These are phyloP conservation scores for Bombus waltoni DNA, from an alignment of 1,140 invertebrate species.

Conservation along the genomic window DNA sequence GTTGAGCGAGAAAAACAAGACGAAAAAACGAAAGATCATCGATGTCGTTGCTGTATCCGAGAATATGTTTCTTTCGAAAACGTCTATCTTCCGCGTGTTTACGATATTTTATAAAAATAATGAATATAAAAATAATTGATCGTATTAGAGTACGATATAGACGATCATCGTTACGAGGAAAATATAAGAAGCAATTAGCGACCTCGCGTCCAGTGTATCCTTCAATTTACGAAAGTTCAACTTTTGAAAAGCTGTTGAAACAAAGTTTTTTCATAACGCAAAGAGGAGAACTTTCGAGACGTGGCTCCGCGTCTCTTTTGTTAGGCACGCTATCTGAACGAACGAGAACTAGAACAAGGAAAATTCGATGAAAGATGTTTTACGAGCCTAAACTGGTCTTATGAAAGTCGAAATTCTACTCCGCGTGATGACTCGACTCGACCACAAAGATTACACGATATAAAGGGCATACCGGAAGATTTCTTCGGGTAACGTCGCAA, in stretches of 20 bases:
- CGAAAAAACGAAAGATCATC: not conserved
- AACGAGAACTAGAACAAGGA: not conserved
- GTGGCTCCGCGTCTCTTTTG: not conserved
- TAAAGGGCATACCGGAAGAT: not conserved
- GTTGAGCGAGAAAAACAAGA: not conserved
- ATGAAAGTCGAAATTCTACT: not conserved
- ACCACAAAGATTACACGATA: not conserved
- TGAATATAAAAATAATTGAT: too few species aligned
- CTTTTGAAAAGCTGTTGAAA: conserved; percentile 8
- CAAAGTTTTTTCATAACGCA: conserved; percentile 25
- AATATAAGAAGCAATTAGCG: conserved; percentile 3
- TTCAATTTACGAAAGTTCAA: not conserved
- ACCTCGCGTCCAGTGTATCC: not conserved
- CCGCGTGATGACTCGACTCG: not conserved
- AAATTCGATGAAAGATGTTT: not conserved
- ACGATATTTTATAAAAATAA: not conserved
- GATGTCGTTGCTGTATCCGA: not conserved
- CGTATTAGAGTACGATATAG: not conserved
- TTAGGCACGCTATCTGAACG: not conserved
- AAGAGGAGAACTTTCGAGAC: conserved; percentile 12
- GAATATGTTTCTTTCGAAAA: not conserved
- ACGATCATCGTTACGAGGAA: not conserved
- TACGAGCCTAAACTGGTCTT: not conserved
- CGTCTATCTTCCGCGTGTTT: not conserved
- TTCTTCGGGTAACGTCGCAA: accelerated